Evolutionary conservation across 2,888 invertebrate species (phyloP).

Genomic region (Harmothoe impar): DNA sequence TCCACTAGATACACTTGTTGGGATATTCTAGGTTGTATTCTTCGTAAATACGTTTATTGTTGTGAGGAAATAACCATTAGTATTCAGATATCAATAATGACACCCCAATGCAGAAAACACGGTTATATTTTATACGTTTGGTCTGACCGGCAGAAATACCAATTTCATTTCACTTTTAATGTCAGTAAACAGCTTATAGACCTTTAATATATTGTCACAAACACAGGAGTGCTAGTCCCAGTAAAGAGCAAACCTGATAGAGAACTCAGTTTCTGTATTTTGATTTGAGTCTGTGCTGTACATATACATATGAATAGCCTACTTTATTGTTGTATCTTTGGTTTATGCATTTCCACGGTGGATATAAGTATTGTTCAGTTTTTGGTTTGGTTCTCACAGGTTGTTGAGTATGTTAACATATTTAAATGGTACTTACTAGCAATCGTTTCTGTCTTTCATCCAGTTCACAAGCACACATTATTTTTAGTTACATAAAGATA

Average conservation of each 20-base stretch:
- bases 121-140: background rate
- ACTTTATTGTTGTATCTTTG: background rate
- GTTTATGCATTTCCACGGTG: constrained; percentile 20
- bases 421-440: constrained; percentile 7
- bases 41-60: background rate
- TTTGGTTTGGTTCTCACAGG: constrained; percentile 31
- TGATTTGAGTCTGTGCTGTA: constrained; percentile 12
- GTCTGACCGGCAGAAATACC: background rate
- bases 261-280: background rate
- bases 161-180: background rate
- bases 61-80: background rate
- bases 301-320: background rate
- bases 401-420: constrained; percentile 49
- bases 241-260: background rate
- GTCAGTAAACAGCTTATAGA: background rate
- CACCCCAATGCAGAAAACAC: background rate
- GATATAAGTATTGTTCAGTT: constrained; percentile 43
- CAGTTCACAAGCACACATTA: background rate
- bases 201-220: too few species aligned
- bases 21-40: background rate
- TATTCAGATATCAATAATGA: background rate
- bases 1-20: constrained; percentile 8
- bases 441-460: constrained; percentile 39
- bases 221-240: too few species aligned
- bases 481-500: constrained; percentile 3